These are phyloP conservation scores for Chamaea fasciata DNA, from an alignment of 2,113 vertebrate genomes.

Conservation along the genomic window DNA sequence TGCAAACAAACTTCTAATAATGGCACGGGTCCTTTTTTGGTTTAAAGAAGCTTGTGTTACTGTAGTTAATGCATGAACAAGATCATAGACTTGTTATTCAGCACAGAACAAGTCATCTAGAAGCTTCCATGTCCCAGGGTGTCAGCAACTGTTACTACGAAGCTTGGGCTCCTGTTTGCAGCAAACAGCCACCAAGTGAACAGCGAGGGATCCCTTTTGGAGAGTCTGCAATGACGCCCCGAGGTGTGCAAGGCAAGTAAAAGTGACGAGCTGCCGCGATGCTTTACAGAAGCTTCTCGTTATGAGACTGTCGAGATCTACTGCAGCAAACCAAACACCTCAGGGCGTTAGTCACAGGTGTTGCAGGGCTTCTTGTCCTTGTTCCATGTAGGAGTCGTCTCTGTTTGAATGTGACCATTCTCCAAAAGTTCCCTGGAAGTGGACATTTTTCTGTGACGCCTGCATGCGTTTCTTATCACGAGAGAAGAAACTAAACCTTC, in stretches of 20 bases:
- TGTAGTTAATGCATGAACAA: constrained; percentile 51
- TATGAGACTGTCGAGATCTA: not conserved
- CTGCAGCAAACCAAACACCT: not conserved
- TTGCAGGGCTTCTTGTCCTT: constrained; percentile 93
- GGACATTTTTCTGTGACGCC: constrained; percentile 62
- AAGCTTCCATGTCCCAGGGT: constrained; percentile 26
- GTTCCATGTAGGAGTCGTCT: constrained; percentile 85
- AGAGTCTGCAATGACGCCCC: not conserved
- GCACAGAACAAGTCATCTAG: constrained; percentile 49
- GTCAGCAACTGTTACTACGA: constrained; percentile 16
- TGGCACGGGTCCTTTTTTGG: constrained; percentile 55
- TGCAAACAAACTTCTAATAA: constrained; percentile 34
- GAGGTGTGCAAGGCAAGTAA: not conserved
- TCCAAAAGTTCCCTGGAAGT: constrained; percentile 75
- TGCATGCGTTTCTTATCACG: constrained; percentile 86
- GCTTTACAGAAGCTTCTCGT: not conserved
- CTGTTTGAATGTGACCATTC: constrained; percentile 81
- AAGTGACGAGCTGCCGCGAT: not conserved
- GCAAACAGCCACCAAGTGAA: constrained; percentile 17
- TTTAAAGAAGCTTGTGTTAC: constrained; percentile 65
- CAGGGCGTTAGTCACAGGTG: constrained; percentile 79
- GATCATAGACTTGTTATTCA: constrained; percentile 38
- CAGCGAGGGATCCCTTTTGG: not conserved
- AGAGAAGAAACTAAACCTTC: constrained; percentile 98
- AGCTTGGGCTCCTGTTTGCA: constrained; percentile 41